Evolutionary conservation across 1,140 invertebrate species (phyloP).

Genomic region (Cydia amplana): DNA sequence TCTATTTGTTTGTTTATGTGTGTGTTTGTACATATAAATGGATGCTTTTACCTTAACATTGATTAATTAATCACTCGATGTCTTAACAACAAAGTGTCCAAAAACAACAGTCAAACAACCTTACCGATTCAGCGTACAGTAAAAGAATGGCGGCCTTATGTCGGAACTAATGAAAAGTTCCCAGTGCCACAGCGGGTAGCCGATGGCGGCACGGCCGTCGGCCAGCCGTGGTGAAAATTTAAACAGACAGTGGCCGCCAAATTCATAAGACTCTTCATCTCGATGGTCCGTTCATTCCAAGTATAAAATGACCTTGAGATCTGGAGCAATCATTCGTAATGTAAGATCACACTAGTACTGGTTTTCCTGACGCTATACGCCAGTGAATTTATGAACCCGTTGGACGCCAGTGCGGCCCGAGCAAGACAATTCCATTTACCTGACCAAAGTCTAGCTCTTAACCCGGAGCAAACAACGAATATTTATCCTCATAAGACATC

Average conservation of each 20-base stretch:
- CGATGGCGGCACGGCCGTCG: slow-evolving; percentile 8
- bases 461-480: slow-evolving; percentile 24
- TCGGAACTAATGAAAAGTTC: slow-evolving; percentile 42
- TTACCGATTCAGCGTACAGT: slow-evolving; percentile 10
- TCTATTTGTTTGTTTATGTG: too few species aligned
- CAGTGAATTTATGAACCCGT: not conserved
- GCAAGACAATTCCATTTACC: slow-evolving; percentile 52
- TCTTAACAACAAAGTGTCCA: not conserved
- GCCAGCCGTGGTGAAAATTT: slow-evolving; percentile 50
- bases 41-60: not conserved
- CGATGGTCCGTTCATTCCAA: not conserved
- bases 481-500: slow-evolving; percentile 24
- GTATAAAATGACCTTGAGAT: not conserved
- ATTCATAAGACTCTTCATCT: not conserved
- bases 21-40: too few species aligned
- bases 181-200: slow-evolving; percentile 34
- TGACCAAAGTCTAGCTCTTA: slow-evolving; percentile 39
- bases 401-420: slow-evolving; percentile 35
- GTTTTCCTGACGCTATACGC: not conserved
- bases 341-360: not conserved
- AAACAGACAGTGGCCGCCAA: slow-evolving; percentile 42
- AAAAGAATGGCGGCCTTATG: slow-evolving; percentile 39
- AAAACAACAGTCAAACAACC: not conserved
- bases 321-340: not conserved
- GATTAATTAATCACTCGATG: not conserved